These are phyloP conservation scores for Neoascia interrupta DNA, from an alignment of 2,888 invertebrate genomes.

Conservation along the genomic window DNA sequence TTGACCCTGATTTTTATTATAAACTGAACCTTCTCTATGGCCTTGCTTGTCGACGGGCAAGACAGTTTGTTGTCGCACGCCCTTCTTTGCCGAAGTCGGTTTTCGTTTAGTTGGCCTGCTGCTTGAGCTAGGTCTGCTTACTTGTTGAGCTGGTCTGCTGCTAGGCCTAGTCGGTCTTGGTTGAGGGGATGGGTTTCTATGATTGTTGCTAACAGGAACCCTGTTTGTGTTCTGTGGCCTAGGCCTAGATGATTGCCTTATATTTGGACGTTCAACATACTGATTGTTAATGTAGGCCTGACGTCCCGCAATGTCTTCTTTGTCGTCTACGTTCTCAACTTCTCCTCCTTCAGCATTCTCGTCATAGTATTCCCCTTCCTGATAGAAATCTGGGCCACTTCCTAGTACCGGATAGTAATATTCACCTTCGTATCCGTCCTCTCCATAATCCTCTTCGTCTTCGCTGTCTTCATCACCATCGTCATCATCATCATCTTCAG, in stretches of 20 bases:
- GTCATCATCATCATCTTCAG: neutral
- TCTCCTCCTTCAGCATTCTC: constrained; percentile 14
- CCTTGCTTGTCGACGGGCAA: neutral
- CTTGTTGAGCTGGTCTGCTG: neutral
- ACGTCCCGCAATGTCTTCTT: constrained; percentile 66
- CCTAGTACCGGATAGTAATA: too few relatives aligned
- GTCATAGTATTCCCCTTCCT: neutral
- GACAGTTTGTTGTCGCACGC: neutral
- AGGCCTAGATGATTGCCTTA: neutral
- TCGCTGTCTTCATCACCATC: constrained; percentile 7
- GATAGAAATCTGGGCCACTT: neutral
- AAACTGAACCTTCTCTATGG: too few relatives aligned
- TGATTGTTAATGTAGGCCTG: constrained; percentile 75
- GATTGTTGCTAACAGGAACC: neutral
- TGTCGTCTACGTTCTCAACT: neutral
- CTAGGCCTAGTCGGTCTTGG: neutral
- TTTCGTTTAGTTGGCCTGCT: neutral
- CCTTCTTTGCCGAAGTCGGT: neutral
- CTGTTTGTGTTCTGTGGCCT: neutral
- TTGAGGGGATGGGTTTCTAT: neutral
- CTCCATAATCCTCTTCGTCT: neutral
- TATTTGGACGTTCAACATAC: constrained; percentile 4
- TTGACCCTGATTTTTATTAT: too few relatives aligned
- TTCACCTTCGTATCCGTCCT: neutral
- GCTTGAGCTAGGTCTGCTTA: neutral